Percentiles rank a stretch among this genome's conserved stretches.
These are phyloP conservation scores for Drosophila arizonae DNA, from an alignment of 1,140 invertebrate genomes.

Conservation along the genomic window DNA sequence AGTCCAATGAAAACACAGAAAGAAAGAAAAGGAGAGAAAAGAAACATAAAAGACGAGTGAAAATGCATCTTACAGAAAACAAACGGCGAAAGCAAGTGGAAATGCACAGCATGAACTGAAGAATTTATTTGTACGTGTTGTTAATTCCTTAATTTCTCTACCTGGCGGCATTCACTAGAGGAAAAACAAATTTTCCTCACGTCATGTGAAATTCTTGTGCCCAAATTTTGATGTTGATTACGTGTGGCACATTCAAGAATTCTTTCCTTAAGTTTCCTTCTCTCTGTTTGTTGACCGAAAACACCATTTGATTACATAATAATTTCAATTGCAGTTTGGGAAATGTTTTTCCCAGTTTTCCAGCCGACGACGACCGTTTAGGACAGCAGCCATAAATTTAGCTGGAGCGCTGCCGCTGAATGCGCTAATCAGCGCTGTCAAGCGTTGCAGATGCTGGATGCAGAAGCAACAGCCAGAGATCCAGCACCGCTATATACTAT, in stretches of 20 bases:
- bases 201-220: conserved; percentile 55
- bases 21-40: conserved; percentile 1
- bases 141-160: conserved; percentile 73
- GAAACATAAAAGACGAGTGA: not conserved
- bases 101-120: conserved; percentile 35
- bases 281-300: conserved; percentile 6
- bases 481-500: conserved; percentile 1
- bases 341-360: conserved; percentile 8
- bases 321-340: conserved; percentile 50
- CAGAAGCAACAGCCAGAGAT: not conserved
- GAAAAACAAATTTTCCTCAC: conserved; percentile 60
- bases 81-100: conserved; percentile 45
- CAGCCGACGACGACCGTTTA: conserved; percentile 44
- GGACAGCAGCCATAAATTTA: conserved; percentile 65
- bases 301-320: conserved; percentile 67
- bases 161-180: conserved; percentile 52
- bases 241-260: conserved; percentile 40
- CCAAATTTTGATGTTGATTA: conserved; percentile 26
- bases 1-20: conserved; percentile 24
- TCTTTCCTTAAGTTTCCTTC: not conserved
- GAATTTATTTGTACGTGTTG: conserved; percentile 67
- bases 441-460: conserved; percentile 19
- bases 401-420: conserved; percentile 8
- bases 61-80: conserved; percentile 36
- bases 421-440: conserved; percentile 66